Evolutionary conservation across 37 sponge, comb jelly and placozoan species (phyloP).

Genomic region (Oscarella lobularis): DNA sequence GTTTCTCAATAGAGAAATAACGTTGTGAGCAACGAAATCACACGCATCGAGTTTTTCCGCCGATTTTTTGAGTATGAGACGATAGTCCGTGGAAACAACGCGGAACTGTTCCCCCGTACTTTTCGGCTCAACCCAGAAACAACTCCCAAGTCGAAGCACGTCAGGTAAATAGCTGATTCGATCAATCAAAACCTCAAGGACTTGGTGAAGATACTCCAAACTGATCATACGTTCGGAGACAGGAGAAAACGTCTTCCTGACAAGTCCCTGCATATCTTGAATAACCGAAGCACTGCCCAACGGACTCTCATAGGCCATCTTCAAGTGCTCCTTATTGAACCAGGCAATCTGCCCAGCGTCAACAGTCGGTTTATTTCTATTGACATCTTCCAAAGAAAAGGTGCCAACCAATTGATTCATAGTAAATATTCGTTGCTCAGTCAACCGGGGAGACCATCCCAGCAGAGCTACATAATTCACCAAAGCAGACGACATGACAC

Average conservation of each 20-base stretch:
- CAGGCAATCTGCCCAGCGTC: neutral
- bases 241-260: too few species aligned
- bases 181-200: neutral
- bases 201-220: neutral
- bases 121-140: neutral
- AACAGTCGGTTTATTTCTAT: neutral
- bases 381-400: neutral
- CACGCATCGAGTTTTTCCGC: neutral
- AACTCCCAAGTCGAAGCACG: neutral
- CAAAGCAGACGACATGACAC: neutral
- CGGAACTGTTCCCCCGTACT: too few species aligned
- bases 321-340: neutral
- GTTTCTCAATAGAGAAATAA: neutral
- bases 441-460: neutral
- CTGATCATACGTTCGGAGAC: neutral
- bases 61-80: neutral
- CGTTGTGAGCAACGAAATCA: neutral
- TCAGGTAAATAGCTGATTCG: neutral
- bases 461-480: neutral
- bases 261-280: neutral
- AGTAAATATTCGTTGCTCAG: neutral
- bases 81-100: neutral
- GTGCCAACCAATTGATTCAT: neutral
- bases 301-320: neutral
- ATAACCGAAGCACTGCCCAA: neutral